Evolutionary conservation across 2,888 invertebrate genomes (phyloP).

Genomic region (Pandemis corylana): DNA sequence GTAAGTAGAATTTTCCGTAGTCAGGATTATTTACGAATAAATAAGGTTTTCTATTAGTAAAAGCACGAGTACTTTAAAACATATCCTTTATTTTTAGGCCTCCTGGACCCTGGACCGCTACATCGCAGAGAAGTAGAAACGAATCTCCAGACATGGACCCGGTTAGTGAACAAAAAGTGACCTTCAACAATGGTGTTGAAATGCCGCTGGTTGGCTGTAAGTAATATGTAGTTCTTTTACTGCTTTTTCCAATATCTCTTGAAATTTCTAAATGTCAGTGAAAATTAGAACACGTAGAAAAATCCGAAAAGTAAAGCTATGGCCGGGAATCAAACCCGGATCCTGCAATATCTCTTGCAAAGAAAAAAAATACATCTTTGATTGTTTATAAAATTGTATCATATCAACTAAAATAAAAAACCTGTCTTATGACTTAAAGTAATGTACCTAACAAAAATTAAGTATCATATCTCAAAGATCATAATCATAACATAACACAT

Average conservation of each 20-base stretch:
- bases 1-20: conserved; percentile 1
- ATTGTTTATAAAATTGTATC: background rate
- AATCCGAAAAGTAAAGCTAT: no score
- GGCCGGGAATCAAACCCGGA: no score
- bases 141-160: conserved; percentile 25
- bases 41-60: background rate
- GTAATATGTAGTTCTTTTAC: conserved; percentile 40
- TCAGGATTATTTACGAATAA: background rate
- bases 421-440: no score
- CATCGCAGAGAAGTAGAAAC: background rate
- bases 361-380: background rate
- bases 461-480: no score
- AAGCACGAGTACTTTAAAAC: background rate
- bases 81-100: background rate
- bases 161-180: conserved; percentile 42
- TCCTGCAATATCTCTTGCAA: background rate
- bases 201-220: conserved; percentile 71
- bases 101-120: conserved; percentile 3
- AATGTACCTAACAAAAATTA: no score
- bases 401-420: no score
- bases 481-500: no score
- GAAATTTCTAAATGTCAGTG: no score
- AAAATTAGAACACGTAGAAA: no score
- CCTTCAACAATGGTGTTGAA: conserved; percentile 56
- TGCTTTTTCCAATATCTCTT: no score